Evolutionary conservation across 2,113 vertebrate species (phyloP), one percentile per base, ranked within the genome.

Genomic region (Fulica atra): DNA sequence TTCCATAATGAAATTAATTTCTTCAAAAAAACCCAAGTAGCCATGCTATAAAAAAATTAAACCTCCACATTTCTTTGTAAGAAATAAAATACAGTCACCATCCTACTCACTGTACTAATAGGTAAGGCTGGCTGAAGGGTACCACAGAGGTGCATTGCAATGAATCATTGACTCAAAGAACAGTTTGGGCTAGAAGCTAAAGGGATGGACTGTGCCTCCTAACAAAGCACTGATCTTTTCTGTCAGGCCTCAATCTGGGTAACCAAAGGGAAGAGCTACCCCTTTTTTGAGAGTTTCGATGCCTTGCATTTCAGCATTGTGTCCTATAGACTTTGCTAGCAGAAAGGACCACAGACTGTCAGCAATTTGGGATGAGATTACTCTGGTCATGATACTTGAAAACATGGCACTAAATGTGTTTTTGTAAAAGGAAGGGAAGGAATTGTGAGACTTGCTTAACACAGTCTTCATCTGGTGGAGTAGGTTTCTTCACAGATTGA

Each of bases 371-470:
- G 54, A 5, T 44, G 63, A 74, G 25, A n/a, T 60, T 15, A 35
- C 16, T 1, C 0, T 65, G 26, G 26, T 18, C 15, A 35, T 23
- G 35, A 38, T 61, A 50, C 44, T 69, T 73, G 40, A 69, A 88
- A 80, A 57, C 11, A 48, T 0, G 0, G 4, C 35, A 44, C 31
- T 50, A 26, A 54, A 36, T 26, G 16, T 26, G 23, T 64, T 19
- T 42, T 80, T 76, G 24, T 48, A 65, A 83, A 83, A 69, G 5
- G 13, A 82, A 74, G 16, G 3, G 23, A 36, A 60, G 6, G 4
- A 44, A 10, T 18, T 72, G 8, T 51, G 61, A 72, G 16, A 23
- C 90, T 24, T 48, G 33, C 6, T 17, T 69, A 42, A 36, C 31
- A 42, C 20, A 38, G 11, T 33, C 38, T 29, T 16, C n/a, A 16